Base-by-base conservation (phyloP, 2,888 invertebrate species). In the Luperina nickerlii region DNA sequence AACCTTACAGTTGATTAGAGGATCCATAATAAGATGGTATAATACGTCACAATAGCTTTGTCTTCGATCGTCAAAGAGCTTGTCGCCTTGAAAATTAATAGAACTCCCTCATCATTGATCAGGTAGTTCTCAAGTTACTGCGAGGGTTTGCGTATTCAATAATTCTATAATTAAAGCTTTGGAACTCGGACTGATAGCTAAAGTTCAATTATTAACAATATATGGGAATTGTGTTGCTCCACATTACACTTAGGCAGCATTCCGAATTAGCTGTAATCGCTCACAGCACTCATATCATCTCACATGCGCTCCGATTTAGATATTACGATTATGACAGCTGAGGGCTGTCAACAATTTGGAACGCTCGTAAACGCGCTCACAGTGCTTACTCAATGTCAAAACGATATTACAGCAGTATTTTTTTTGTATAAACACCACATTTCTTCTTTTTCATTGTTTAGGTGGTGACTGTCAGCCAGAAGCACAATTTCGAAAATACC, bases 1-100 rank as follows among this genome's bases (percentile, higher is more conserved):
- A 82, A 74, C 78, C 80, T 81, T 73, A 68, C 74, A 73, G 72
- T 81, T 86, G 84, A 88, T 86, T 87, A 77, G 73, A 77, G 84
- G 66, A 75, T 71, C 75, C 51, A 69, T 73, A 76, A 79, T 85
- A 63, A 79, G 80, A 79, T 76, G 67, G 66, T 79, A 78, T 70
- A 86, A 78, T 69, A 83, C 74, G 20, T 87, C 75, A 76, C 65
- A 79, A 75, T 81, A 84, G 71, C 81, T 80, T 74, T 80, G 85
- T 79, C 54, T 74, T 48, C 13, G 8, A 38, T 42, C 65, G 48
- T 73, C 74, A 83, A 84, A 83, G 83, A 84, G 65, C 83, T 77
- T 71, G 73, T 71, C 45, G 70, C 74, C 74, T 68, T 66, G 73
- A 69, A 68, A 86, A 86, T 78, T 83, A 83, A 78, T 72, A 86